Evolutionary conservation across 1,140 invertebrate genomes (phyloP).

Genomic region (Leguminivora glycinivorella): DNA sequence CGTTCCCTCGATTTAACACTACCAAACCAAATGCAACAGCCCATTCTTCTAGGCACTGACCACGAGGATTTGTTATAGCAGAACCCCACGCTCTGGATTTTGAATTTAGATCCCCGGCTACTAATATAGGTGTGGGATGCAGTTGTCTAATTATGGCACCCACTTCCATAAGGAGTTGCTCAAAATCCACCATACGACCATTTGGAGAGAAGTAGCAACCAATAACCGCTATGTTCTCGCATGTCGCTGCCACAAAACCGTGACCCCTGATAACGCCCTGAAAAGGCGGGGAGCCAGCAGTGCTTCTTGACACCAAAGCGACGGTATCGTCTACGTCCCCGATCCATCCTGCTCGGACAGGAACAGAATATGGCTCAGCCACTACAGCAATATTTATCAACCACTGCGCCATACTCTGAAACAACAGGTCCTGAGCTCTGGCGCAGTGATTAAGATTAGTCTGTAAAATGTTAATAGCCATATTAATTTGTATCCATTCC

Average conservation of each 20-base stretch:
- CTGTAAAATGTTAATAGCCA: constrained; percentile 19
- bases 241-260: neutral
- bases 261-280: neutral
- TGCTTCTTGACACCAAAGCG: neutral
- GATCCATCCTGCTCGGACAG: neutral
- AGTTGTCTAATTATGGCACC: neutral
- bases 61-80: constrained; percentile 25
- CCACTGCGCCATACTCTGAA: constrained; percentile 80
- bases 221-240: constrained; percentile 8
- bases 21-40: neutral
- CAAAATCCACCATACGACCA: constrained; percentile 32
- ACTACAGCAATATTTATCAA: constrained; percentile 78
- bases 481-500: neutral
- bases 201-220: constrained; percentile 37
- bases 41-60: constrained; percentile 35
- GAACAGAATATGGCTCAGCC: constrained; percentile 27
- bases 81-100: constrained; percentile 36
- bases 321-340: constrained; percentile 11
- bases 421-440: constrained; percentile 33
- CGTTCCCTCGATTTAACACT: neutral
- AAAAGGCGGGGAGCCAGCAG: neutral
- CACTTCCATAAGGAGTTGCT: constrained; percentile 29
- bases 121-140: neutral
- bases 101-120: constrained; percentile 34
- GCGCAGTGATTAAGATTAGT: constrained; percentile 31